Percentiles rank a stretch among this genome's conserved stretches.
These are phyloP conservation scores for Xyrauchen texanus DNA, from an alignment of 2,113 vertebrate species.

Conservation along the genomic window DNA sequence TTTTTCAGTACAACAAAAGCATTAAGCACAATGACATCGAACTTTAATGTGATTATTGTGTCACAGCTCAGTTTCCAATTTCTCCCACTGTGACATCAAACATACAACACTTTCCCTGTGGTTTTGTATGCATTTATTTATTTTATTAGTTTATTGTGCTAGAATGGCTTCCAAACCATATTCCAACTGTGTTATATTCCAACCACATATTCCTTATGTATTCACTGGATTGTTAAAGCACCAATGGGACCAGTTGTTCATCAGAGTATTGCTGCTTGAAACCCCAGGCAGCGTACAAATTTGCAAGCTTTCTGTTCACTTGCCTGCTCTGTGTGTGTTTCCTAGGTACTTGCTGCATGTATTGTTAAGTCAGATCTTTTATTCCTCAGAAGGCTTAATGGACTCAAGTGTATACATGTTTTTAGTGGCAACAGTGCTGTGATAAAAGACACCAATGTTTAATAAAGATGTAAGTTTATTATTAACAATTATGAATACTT, in stretches of 20 bases:
- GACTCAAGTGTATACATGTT: too few species aligned
- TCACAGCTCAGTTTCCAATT: neutral
- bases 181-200: too few species aligned
- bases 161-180: constrained; percentile 28
- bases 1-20: neutral
- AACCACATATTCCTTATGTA: neutral
- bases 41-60: constrained; percentile 7
- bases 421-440: too few species aligned
- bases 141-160: constrained; percentile 28
- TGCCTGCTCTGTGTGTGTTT: neutral
- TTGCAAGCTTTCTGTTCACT: constrained; percentile 5
- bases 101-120: constrained; percentile 15
- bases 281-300: constrained; percentile 36
- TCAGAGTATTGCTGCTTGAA: constrained; percentile 47
- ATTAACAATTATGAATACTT: too few species aligned
- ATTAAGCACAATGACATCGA: neutral
- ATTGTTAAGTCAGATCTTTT: neutral
- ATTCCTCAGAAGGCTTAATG: too few species aligned
- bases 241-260: constrained; percentile 47
- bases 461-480: too few species aligned
- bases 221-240: constrained; percentile 46
- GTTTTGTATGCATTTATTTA: constrained; percentile 4
- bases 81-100: too few species aligned
- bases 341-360: constrained; percentile 2
- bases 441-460: too few species aligned